Conservation (phyloP, 2,797 vertebrate genomes). For the Coracias cyanogaster region DNA sequence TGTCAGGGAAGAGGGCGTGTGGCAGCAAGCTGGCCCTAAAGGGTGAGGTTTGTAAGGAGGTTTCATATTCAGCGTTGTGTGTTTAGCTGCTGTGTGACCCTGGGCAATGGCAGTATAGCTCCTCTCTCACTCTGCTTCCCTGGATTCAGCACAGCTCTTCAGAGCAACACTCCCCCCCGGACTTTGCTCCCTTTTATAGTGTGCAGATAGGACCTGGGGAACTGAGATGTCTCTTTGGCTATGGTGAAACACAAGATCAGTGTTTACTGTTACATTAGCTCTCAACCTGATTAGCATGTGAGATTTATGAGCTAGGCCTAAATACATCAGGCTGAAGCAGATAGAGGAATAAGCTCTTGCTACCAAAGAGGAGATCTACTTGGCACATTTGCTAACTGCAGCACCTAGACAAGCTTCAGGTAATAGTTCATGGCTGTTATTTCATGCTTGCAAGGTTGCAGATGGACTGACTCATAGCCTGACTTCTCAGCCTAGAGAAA, state of each 20-base stretch:
- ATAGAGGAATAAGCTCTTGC: neutral
- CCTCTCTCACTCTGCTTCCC: neutral
- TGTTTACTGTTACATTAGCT: neutral
- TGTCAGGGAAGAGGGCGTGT: neutral
- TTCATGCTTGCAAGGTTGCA: neutral
- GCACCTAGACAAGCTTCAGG: neutral
- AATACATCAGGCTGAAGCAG: neutral
- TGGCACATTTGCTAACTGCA: neutral
- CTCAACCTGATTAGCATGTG: neutral
- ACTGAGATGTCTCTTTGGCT: neutral
- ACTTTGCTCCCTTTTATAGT: neutral
- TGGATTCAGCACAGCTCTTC: neutral
- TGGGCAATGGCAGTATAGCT: fast-evolving
- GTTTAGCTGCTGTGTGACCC: neutral
- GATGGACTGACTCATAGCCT: neutral
- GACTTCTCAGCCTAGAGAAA: neutral
- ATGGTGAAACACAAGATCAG: neutral
- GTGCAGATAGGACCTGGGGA: neutral
- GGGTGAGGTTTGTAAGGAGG: neutral
- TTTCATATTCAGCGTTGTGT: neutral
- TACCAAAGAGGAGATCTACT: neutral
- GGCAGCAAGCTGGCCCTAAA: neutral
- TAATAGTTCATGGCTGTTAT: neutral
- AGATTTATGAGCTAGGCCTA: neutral
- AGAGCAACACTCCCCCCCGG: neutral